Percentiles rank a stretch among this genome's conserved stretches.
Evolutionary conservation across 2,888 invertebrate genomes (phyloP).

Genomic region (Catotricha subobsoleta): DNA sequence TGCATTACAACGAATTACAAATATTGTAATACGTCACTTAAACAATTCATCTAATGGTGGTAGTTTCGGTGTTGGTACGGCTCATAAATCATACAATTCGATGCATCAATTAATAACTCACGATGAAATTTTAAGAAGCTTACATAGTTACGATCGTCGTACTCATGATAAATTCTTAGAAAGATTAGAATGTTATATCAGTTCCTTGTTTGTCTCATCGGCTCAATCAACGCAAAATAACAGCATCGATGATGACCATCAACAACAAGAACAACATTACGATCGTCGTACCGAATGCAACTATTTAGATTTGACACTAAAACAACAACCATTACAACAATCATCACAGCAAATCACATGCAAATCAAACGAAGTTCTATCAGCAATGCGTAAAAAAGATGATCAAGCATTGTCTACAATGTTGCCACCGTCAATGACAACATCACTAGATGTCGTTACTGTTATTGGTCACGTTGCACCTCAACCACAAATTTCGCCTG

Average conservation of each 20-base stretch:
- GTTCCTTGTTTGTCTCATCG: conserved; percentile 9
- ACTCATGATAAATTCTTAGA: conserved; percentile 23
- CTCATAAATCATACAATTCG: too few relatives aligned
- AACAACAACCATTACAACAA: not conserved
- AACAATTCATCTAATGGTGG: not conserved
- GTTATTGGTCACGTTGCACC: not conserved
- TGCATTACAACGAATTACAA: not conserved
- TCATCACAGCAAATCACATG: not conserved
- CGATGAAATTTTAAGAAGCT: conserved; percentile 24
- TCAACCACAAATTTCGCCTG: not conserved
- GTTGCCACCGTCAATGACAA: not conserved
- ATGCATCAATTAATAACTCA: conserved; percentile 20
- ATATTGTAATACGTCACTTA: not conserved
- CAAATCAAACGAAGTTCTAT: conserved; percentile 3
- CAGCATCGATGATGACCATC: not conserved
- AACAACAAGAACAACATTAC: not conserved
- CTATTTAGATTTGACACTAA: not conserved
- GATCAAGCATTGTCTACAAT: too few relatives aligned
- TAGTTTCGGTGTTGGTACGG: conserved; percentile 12
- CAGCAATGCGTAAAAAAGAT: not conserved
- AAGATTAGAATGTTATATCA: conserved; percentile 24
- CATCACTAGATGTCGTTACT: not conserved
- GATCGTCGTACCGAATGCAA: not conserved
- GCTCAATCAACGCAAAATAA: too few relatives aligned
- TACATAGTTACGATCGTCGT: conserved; percentile 22